phyloP scores from a whole-genome alignment of 2,888 invertebrate species.

The Phortica okadai region DNA sequence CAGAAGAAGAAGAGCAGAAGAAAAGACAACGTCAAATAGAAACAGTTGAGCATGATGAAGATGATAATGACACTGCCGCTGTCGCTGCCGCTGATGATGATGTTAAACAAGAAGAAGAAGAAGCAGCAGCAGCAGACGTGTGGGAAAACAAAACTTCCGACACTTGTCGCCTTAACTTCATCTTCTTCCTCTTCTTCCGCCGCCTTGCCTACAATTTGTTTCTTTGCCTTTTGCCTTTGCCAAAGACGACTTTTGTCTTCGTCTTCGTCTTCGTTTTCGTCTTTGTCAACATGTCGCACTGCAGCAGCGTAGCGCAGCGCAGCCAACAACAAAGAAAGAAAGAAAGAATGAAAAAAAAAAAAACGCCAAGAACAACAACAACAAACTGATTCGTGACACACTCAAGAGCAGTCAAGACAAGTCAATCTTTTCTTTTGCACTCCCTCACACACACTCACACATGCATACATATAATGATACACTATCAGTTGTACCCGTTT shows the following conservation, averaged over 20 bases:
- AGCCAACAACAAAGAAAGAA: background rate
- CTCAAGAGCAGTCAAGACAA: background rate
- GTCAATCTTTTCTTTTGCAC: conserved; percentile 62
- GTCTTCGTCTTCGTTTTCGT: background rate
- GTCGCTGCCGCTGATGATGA: no score
- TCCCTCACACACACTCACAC: conserved; percentile 50
- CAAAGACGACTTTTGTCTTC: background rate
- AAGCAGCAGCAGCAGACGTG: background rate
- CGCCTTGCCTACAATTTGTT: background rate
- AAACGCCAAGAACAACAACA: no score
- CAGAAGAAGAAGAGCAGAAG: background rate
- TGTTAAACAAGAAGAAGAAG: background rate
- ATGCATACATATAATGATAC: conserved; percentile 18
- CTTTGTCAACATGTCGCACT: background rate
- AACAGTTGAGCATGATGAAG: no score
- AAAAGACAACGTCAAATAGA: background rate
- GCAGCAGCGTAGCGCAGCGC: background rate
- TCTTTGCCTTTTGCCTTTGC: background rate
- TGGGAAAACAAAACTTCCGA: conserved; percentile 22
- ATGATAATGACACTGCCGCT: no score
- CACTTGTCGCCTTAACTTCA: background rate
- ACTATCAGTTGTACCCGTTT: background rate
- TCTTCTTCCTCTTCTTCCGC: background rate
- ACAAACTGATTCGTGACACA: background rate
- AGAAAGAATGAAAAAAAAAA: background rate